Evolutionary conservation across 2,113 vertebrate species (phyloP).

Genomic region (Telmatochromis sp.): DNA sequence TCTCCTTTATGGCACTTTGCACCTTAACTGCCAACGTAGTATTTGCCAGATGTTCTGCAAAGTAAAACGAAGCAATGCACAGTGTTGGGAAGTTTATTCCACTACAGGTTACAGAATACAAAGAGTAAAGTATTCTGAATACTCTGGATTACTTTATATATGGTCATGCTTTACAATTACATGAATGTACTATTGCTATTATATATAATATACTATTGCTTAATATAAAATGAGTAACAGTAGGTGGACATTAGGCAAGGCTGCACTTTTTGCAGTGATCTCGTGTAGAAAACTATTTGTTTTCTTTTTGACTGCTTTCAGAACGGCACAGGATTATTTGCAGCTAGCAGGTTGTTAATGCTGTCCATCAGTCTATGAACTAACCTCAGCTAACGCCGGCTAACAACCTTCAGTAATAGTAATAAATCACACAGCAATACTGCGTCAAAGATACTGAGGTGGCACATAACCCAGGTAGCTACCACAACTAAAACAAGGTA

Average conservation of each 20-base stretch:
- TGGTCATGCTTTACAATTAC: neutral
- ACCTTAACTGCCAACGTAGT: slow-evolving; percentile 1
- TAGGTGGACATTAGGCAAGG: accelerated
- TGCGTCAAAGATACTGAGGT: accelerated
- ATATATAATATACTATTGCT: neutral
- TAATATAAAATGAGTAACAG: neutral
- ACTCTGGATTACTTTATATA: neutral
- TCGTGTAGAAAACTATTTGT: neutral
- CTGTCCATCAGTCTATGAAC: neutral
- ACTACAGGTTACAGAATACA: neutral
- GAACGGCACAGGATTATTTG: accelerated
- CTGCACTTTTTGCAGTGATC: neutral
- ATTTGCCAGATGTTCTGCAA: slow-evolving; percentile 23
- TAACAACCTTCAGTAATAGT: neutral
- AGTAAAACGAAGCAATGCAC: slow-evolving; percentile 4
- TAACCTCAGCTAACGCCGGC: neutral
- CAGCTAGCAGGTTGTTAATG: neutral
- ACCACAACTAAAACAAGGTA: neutral
- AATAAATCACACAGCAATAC: neutral
- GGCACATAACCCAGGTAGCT: neutral
- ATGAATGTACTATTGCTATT: neutral
- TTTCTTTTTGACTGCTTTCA: neutral
- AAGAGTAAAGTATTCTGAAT: neutral
- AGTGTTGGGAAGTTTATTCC: neutral
- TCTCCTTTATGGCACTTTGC: slow-evolving; percentile 22